Percentiles rank a stretch among this genome's conserved stretches.
Evolutionary conservation across 2,113 vertebrate species (phyloP).

Genomic region (Scomber scombrus): DNA sequence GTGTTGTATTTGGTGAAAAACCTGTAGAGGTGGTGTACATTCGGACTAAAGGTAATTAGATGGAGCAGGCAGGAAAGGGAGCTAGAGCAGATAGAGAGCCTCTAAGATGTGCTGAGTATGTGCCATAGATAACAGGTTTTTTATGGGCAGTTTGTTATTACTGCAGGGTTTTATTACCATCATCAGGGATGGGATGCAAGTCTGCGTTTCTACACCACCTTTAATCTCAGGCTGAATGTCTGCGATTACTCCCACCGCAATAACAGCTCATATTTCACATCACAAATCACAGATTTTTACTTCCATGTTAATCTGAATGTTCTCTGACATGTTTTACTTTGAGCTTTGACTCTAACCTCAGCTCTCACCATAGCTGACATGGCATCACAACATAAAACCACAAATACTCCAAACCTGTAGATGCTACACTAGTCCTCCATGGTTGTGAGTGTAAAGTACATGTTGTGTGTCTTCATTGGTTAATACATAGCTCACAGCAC

Average conservation of each 20-base stretch:
- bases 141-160: slow-evolving; percentile 75
- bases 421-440: neutral
- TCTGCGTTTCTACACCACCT: slow-evolving; percentile 67
- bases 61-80: neutral
- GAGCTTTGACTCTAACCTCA: neutral
- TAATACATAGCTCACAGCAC: neutral
- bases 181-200: slow-evolving; percentile 74
- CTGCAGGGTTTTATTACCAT: slow-evolving; percentile 73
- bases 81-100: slow-evolving; percentile 25
- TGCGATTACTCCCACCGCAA: slow-evolving; percentile 60
- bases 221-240: slow-evolving; percentile 71
- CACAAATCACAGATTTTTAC: slow-evolving; percentile 25
- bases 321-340: neutral
- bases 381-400: neutral
- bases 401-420: neutral
- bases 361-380: neutral
- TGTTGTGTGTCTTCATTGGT: neutral
- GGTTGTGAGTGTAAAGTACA: neutral
- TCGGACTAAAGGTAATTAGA: slow-evolving; percentile 13
- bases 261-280: slow-evolving; percentile 50
- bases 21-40: neutral
- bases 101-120: slow-evolving; percentile 75
- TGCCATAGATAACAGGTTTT: slow-evolving; percentile 71
- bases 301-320: neutral
- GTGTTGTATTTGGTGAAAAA: neutral